These are phyloP conservation scores for Cheilinus undulatus DNA, from an alignment of 2,113 vertebrate genomes.

Conservation along the genomic window DNA sequence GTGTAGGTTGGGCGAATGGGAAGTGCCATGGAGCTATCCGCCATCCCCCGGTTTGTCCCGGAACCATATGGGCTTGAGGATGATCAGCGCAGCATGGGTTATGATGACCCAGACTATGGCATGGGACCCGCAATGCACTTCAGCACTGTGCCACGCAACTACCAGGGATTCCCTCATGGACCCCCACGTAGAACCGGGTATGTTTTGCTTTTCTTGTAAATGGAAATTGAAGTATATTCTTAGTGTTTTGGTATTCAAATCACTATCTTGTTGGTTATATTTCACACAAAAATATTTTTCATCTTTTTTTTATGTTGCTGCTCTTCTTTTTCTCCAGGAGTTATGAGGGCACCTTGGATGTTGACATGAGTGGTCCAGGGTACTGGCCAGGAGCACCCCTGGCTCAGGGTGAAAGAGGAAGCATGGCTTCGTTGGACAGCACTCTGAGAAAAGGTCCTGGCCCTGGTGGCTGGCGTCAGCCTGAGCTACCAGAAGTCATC, in stretches of 20 bases:
- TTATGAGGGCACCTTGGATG: slow-evolving; percentile 93
- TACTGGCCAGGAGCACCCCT: slow-evolving; percentile 88
- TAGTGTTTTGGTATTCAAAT: neutral
- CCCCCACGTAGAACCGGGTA: slow-evolving; percentile 91
- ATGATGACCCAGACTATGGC: slow-evolving; percentile 92
- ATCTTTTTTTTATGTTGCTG: neutral
- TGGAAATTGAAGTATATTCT: neutral
- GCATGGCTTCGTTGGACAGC: slow-evolving; percentile 95
- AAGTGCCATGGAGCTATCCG: slow-evolving; percentile 90
- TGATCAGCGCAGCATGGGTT: slow-evolving; percentile 94
- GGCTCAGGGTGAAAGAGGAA: slow-evolving; percentile 92
- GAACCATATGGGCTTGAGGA: slow-evolving; percentile 94
- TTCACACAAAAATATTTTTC: no score
- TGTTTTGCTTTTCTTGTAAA: slow-evolving; percentile 12
- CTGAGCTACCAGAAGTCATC: slow-evolving; percentile 95
- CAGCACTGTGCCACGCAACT: slow-evolving; percentile 87
- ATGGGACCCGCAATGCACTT: slow-evolving; percentile 88
- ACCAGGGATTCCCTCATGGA: slow-evolving; percentile 80
- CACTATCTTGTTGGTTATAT: neutral
- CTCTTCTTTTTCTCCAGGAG: slow-evolving; percentile 82
- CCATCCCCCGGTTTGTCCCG: slow-evolving; percentile 87
- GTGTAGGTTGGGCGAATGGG: slow-evolving; percentile 90
- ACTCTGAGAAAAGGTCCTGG: slow-evolving; percentile 87
- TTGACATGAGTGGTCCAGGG: slow-evolving; percentile 84
- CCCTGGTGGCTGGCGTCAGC: slow-evolving; percentile 89